A percentile compares a stretch with the other conserved stretches of the same genome.
Conservation (phyloP, 2,888 invertebrate species). For the Himalopsyche anomala region DNA sequence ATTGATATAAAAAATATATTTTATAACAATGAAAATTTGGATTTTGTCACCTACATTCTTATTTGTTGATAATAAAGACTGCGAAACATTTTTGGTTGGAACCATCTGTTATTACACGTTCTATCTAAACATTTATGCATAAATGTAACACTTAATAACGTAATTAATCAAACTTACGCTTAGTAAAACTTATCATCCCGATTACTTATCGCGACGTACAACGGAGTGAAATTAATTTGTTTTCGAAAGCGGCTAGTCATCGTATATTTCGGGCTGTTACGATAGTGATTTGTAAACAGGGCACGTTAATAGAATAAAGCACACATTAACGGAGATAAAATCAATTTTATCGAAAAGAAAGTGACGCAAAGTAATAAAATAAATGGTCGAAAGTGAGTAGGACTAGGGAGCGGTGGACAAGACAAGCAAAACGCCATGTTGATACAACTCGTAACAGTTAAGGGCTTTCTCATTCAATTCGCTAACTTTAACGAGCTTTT, state of each 20-base stretch:
- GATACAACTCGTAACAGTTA: neutral
- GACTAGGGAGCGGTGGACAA: neutral
- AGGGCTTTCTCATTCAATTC: conserved; percentile 5
- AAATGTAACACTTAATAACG: neutral
- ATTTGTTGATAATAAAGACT: too few relatives aligned
- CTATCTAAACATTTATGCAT: too few relatives aligned
- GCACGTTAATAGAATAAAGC: conserved; percentile 16
- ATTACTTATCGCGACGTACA: neutral
- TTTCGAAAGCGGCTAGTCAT: conserved; percentile 3
- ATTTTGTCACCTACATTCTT: too few relatives aligned
- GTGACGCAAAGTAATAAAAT: conserved; percentile 1
- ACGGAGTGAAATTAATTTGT: conserved; percentile 20
- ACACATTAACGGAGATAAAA: conserved; percentile 20
- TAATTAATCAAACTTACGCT: conserved; percentile 9
- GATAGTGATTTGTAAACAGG: conserved; percentile 26
- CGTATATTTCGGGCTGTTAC: conserved; percentile 9
- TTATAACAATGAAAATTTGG: too few relatives aligned
- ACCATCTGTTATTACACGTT: too few relatives aligned
- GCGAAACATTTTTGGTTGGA: too few relatives aligned
- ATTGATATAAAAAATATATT: too few relatives aligned
- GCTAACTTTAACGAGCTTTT: conserved; percentile 23
- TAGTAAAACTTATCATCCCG: neutral
- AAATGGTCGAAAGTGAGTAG: conserved; percentile 21
- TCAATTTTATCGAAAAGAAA: conserved; percentile 4
- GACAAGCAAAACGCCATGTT: neutral